Evolutionary conservation across 2,113 vertebrate genomes (phyloP).

Genomic region (Corythornis madagascariensis): DNA sequence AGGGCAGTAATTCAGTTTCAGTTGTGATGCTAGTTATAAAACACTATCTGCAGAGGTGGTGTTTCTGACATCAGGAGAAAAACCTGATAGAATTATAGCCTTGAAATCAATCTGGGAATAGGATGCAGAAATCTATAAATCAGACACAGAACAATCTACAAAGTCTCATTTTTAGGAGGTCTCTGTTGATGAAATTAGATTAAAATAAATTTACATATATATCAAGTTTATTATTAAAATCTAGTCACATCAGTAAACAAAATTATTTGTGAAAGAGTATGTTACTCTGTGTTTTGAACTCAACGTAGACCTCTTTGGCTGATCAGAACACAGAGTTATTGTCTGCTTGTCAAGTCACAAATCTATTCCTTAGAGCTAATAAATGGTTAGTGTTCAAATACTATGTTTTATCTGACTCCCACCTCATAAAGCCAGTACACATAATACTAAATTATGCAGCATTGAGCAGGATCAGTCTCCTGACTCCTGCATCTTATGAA

Average conservation of each 20-base stretch:
- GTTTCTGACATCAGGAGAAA: conserved; percentile 68
- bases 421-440: conserved; percentile 67
- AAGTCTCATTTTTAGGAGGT: conserved; percentile 71
- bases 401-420: conserved; percentile 73
- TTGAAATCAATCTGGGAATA: conserved; percentile 73
- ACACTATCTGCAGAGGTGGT: conserved; percentile 52
- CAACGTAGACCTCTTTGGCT: conserved; percentile 69
- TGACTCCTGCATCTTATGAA: conserved; percentile 42
- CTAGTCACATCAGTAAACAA: conserved; percentile 76
- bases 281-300: conserved; percentile 55
- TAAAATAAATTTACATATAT: conserved; percentile 84
- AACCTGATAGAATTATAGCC: conserved; percentile 75
- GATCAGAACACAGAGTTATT: conserved; percentile 77
- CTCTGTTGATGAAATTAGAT: conserved; percentile 78
- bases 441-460: conserved; percentile 73
- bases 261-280: conserved; percentile 71
- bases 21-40: conserved; percentile 64
- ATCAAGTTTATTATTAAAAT: conserved; percentile 83
- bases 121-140: conserved; percentile 72
- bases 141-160: conserved; percentile 69
- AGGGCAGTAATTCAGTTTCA: conserved; percentile 56
- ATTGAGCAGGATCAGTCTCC: conserved; percentile 69
- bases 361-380: conserved; percentile 77
- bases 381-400: conserved; percentile 74
- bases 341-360: conserved; percentile 74